Percentiles rank a stretch among this genome's conserved stretches.
Conservation (phyloP, 1,140 invertebrate genomes). For the Drosophila saltans region DNA sequence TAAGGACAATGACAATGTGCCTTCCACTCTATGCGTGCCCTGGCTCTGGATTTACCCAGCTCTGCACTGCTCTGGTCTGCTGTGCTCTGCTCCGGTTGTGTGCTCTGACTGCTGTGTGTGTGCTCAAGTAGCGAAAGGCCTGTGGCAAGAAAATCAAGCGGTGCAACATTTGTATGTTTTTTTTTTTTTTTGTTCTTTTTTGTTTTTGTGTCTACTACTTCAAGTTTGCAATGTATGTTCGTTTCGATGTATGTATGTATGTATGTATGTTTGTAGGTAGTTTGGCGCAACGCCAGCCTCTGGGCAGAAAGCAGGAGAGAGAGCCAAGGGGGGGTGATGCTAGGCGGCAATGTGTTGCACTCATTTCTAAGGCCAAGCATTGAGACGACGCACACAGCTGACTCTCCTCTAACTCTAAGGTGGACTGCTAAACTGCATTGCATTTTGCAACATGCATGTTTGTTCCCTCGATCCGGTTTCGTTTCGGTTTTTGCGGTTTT, state of each 20-base stretch:
- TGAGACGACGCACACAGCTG: conserved; percentile 49
- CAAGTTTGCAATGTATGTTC: conserved; percentile 40
- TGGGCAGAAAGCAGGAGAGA: conserved; percentile 18
- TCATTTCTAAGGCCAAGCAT: conserved; percentile 69
- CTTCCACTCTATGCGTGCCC: conserved; percentile 19
- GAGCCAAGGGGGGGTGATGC: background rate
- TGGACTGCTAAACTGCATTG: conserved; percentile 30
- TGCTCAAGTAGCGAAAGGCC: conserved; percentile 79
- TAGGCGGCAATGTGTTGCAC: conserved; percentile 71
- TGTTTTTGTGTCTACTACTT: conserved; percentile 40
- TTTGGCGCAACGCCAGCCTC: conserved; percentile 70
- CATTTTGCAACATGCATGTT: conserved; percentile 71
- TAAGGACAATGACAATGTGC: conserved; percentile 39
- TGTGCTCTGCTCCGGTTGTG: background rate
- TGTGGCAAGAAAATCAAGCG: conserved; percentile 69
- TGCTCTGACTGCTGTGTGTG: conserved; percentile 38
- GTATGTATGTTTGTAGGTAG: background rate
- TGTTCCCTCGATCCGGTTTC: conserved; percentile 37
- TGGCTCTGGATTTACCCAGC: background rate
- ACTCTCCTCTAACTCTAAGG: conserved; percentile 26
- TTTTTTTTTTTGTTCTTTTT: conserved; percentile 19
- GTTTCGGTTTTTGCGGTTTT: conserved; percentile 40
- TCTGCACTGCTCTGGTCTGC: conserved; percentile 1
- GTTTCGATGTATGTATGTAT: conserved; percentile 14
- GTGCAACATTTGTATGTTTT: conserved; percentile 61